Base-by-base conservation (phyloP, 2,888 invertebrate genomes). In the Synanthedon myopaeformis region DNA sequence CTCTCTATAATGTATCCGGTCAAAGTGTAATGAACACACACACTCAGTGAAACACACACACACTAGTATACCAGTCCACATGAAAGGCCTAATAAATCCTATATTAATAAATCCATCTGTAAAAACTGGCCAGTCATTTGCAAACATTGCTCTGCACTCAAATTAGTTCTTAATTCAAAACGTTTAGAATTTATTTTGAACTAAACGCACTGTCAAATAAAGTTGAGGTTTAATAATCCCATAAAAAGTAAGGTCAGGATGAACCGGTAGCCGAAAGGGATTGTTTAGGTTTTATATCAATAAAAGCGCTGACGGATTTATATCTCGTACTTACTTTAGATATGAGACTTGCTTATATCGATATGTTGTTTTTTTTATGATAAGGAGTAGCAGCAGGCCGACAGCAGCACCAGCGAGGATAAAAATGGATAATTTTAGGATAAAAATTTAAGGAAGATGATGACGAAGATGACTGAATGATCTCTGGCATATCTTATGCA, bases 231-330 rank as follows among this genome's bases (percentile, higher is more conserved):
- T 64, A 69, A 67, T 79, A 75, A 79, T 74, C 76, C 69, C 61
- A 72, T 81, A 81, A 76, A 80, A 75, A 74, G 63, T 60, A 58
- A 59, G 65, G 65, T 60, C 62, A 69, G 68, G 63, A 74, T 74
- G 75, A 78, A 82, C 81, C 84, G 81, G 84, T 84, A 83, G 84
- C 83, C 72, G 71, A 75, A 74, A 76, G 76, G 79, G 79, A 82
- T 82, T 82, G 80, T 74, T 66, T 74, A 72, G 70, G 70, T 71
- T 74, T 74, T 76, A 77, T 77, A 74, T 74, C 72, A 72, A 73
- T 70, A 69, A 65, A 35, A 71, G 71, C 71, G 76, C 70, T 75
- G 76, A 76, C 70, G 74, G 65, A 61, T 66, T 70, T 64, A 54
- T 35, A 35, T 10, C 10, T 35, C 35, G 35, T 35, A 35, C 35